These are phyloP conservation scores for Carcharodon carcharias DNA, from an alignment of 2,797 vertebrate species.

Conservation along the genomic window DNA sequence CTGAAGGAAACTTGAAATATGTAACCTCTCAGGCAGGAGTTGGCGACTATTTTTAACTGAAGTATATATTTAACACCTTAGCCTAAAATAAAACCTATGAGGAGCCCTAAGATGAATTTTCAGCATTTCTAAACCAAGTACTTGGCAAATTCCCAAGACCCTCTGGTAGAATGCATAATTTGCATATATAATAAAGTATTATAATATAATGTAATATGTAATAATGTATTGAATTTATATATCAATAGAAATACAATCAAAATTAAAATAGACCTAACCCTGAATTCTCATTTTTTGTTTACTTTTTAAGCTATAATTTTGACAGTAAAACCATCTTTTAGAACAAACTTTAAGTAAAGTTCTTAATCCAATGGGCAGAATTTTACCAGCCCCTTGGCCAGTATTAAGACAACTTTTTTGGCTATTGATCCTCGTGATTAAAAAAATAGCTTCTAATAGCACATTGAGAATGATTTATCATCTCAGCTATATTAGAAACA, in stretches of 20 bases:
- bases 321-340: not conserved
- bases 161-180: too few species aligned
- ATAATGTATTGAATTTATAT: not conserved
- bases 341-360: not conserved
- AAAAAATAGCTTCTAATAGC: not conserved
- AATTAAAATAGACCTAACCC: not conserved
- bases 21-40: not conserved
- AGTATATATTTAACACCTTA: too few species aligned
- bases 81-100: not conserved
- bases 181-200: too few species aligned
- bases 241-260: not conserved
- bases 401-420: not conserved
- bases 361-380: not conserved
- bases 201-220: too few species aligned
- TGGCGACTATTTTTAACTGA: too few species aligned
- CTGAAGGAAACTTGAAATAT: not conserved
- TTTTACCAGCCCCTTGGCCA: too few species aligned
- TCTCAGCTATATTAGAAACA: too few species aligned
- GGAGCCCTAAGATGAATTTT: too few species aligned
- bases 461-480: too few species aligned
- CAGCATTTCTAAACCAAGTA: too few species aligned
- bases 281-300: not conserved
- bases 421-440: not conserved
- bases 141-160: too few species aligned
- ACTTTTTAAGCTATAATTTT: not conserved